Conservation (phyloP, 1,140 invertebrate genomes). For the Tribolium madens region DNA sequence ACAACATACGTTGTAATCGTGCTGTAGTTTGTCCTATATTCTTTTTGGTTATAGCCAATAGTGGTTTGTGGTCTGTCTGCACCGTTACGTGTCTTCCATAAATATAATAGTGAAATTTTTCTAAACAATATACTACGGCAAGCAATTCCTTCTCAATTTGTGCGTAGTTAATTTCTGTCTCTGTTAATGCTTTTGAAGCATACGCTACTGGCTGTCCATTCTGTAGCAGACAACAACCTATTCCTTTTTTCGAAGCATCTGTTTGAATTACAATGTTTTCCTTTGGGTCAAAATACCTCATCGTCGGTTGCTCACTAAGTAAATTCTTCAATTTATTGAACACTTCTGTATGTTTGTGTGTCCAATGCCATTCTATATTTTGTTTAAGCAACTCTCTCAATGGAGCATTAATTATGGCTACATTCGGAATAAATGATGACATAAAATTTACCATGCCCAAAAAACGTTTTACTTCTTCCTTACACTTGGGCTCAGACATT, state of each 20-base stretch:
- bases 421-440: slow-evolving; percentile 55
- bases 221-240: too few relatives aligned
- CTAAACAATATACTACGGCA: slow-evolving; percentile 55
- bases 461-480: slow-evolving; percentile 57
- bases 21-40: slow-evolving; percentile 57
- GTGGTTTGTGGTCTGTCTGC: slow-evolving; percentile 64
- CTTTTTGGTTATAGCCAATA: slow-evolving; percentile 62
- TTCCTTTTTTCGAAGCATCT: too few relatives aligned
- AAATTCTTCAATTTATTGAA: slow-evolving; percentile 56
- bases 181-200: too few relatives aligned
- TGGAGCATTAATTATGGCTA: slow-evolving; percentile 50
- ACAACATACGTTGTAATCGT: slow-evolving; percentile 62
- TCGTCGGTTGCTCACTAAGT: too few relatives aligned
- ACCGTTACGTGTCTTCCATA: slow-evolving; percentile 56
- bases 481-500: slow-evolving; percentile 53
- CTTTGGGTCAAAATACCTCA: too few relatives aligned
- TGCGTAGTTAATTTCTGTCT: too few relatives aligned
- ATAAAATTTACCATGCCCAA: slow-evolving; percentile 59
- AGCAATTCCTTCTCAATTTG: slow-evolving; percentile 37
- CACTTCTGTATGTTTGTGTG: slow-evolving; percentile 46
- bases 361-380: slow-evolving; percentile 50
- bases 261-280: too few relatives aligned
- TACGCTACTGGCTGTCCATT: too few relatives aligned
- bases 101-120: slow-evolving; percentile 61
- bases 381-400: slow-evolving; percentile 44